Evolutionary conservation across 2,888 invertebrate genomes (phyloP), one percentile per base, ranked within the genome.

Genomic region (Leptopilina drosophilae): DNA sequence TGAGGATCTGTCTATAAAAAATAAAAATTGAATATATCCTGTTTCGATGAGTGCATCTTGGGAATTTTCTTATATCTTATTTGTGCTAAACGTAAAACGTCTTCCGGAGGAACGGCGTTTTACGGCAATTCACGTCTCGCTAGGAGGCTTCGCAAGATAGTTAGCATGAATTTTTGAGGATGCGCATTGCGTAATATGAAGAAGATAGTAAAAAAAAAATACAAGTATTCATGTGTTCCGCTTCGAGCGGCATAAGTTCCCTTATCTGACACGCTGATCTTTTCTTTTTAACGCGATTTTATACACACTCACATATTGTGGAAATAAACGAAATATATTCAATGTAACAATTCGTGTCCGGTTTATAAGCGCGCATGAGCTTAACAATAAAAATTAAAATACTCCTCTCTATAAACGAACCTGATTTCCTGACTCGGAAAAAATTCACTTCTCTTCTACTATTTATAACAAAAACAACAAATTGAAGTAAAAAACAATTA

Each of bases 341-440:
- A 86, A 87, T 84, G 86, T 87, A 89, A 87, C 88, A 87, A 88
- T 88, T 89, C 87, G 87, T 88, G 88, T 88, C 89, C 87, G 86
- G 84, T 75, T 79, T 75, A 77, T 65, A 53, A 56, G 66, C 65
- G 59, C 42, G n/a, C 49, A 65, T n/a, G 77, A 59, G 65, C 81
- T 65, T 73, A 20, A 20, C 26, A 79, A 46, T 76, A 8, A 65
- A 76, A 67, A 62, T 76, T 79, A n/a, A n/a, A 56, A n/a, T n/a
- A 69, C 40, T 59, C 40, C 56, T 73, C 56, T 73, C 5, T 33
- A 33, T 33, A 26, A 33, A 15, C 7, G 42, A 42, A 42, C 42
- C 1, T 8, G 42, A 42, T 42, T 42, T 42, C 42, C 42, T 42
- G 42, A 42, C 42, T 8, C 7, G 42, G 42, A 42, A 42, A 42